Base-by-base conservation (phyloP, 2,113 vertebrate genomes). In the Cyphomyrus discorhynchus region DNA sequence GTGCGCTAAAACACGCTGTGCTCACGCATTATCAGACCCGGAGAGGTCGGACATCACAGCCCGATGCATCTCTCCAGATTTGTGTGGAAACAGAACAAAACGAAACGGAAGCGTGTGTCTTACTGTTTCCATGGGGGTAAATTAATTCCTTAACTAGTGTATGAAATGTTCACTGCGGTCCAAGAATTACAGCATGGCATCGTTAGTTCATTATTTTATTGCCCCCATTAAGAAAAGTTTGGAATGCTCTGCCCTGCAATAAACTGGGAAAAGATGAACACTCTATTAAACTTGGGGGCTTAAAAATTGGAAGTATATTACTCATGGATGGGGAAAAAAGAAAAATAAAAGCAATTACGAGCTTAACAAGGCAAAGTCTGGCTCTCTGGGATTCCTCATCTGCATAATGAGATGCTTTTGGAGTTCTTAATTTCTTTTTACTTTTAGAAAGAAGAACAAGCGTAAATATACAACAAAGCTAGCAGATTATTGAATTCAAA, bases 331-430 rank as follows among this genome's bases (percentile, higher is more conserved):
- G 62, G 27, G 74, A 6, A 6, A 42, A 80, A 77, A 24, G 89
- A 93, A 92, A 92, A 95, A 90, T 90, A 93, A 70, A 92, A 91
- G 91, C 92, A 94, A 94, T 93, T 80, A 90, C 90, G 92, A 91
- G 92, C 90, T 93, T 94, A 94, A 93, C 93, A 92, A 93, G 92
- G 90, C 91, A 91, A 89, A 89, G 77, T 46, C 46, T 89, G 92
- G 93, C 92, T 91, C 80, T 6, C 80, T 66, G 91, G 90, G 91
- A 93, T 87, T 91, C 91, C 90, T 91, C 89, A 85, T 92, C 91
- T 89, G 92, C 47, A 90, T 91, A 93, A 94, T 93, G 91, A 94
- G 91, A 91, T 42, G 80, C 50, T 88, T 84, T 90, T 80, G 74
- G 80, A 91, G 91, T 15, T 88, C 89, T 50, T 84, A 90, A 87